Conservation (phyloP, 2,888 invertebrate species). For the Mantis religiosa region DNA sequence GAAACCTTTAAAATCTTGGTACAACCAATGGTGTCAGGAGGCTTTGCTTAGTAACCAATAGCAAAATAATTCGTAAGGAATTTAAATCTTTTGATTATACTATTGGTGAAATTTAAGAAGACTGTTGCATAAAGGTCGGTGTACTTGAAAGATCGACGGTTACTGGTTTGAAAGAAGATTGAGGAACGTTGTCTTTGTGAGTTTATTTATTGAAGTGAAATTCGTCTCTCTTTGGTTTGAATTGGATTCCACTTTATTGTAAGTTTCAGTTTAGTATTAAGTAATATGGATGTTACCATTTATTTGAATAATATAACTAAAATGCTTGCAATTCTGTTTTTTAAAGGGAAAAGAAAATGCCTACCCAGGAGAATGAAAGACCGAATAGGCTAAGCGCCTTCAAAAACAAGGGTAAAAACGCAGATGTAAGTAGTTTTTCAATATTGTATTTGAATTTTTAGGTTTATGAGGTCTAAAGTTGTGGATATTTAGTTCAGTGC, state of each 20-base stretch:
- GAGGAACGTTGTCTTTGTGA: neutral
- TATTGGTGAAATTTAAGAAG: neutral
- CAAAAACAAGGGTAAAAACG: slow-evolving; percentile 73
- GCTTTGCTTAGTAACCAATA: neutral
- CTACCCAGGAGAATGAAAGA: slow-evolving; percentile 52
- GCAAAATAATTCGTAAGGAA: neutral
- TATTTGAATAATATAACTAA: neutral
- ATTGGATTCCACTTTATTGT: neutral
- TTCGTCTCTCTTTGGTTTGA: neutral
- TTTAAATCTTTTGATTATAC: neutral
- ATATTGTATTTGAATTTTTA: neutral
- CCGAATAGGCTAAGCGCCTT: slow-evolving; percentile 62
- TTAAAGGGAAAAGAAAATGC: slow-evolving; percentile 47
- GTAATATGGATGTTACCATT: neutral
- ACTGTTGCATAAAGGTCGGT: neutral
- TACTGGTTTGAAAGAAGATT: neutral
- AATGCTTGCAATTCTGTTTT: neutral
- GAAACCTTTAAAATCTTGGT: neutral
- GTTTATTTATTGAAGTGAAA: neutral
- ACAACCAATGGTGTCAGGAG: neutral
- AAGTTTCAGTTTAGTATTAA: neutral
- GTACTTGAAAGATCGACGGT: neutral
- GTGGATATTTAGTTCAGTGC: too few relatives aligned
- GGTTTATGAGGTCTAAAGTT: too few relatives aligned
- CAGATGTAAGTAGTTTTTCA: slow-evolving; percentile 56